Evolutionary conservation across 2,113 vertebrate species (phyloP).

Genomic region (Apaloderma vittatum): DNA sequence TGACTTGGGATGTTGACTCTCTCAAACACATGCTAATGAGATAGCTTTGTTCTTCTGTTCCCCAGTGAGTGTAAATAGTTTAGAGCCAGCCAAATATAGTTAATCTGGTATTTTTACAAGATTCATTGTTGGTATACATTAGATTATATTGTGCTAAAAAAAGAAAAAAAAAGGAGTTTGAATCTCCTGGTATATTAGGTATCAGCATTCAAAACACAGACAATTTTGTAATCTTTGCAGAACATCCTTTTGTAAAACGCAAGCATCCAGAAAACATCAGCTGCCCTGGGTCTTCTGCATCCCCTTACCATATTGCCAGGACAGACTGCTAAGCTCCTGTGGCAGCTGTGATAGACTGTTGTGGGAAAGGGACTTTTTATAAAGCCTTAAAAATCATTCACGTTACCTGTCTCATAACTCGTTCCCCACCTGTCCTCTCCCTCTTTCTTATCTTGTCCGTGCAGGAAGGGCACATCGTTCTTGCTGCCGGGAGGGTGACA

Average conservation of each 20-base stretch:
- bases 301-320: not conserved
- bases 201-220: not conserved
- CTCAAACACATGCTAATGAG: slow-evolving; percentile 59
- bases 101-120: slow-evolving; percentile 38
- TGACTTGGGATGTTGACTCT: slow-evolving; percentile 28
- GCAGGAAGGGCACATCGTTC: not conserved
- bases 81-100: slow-evolving; percentile 24
- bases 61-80: not conserved
- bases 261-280: not conserved
- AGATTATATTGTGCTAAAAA: not conserved
- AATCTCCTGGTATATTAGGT: not conserved
- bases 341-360: not conserved
- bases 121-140: not conserved
- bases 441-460: not conserved
- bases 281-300: not conserved
- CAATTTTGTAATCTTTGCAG: slow-evolving; percentile 18
- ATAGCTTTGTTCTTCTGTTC: slow-evolving; percentile 37
- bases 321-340: not conserved
- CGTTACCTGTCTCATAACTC: not conserved
- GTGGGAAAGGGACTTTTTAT: not conserved
- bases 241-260: slow-evolving; percentile 7
- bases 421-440: not conserved
- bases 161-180: not conserved
- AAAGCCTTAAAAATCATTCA: not conserved
- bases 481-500: not conserved